phyloP scores from a whole-genome alignment of 2,888 invertebrate species.

The Lydus trimaculatus region DNA sequence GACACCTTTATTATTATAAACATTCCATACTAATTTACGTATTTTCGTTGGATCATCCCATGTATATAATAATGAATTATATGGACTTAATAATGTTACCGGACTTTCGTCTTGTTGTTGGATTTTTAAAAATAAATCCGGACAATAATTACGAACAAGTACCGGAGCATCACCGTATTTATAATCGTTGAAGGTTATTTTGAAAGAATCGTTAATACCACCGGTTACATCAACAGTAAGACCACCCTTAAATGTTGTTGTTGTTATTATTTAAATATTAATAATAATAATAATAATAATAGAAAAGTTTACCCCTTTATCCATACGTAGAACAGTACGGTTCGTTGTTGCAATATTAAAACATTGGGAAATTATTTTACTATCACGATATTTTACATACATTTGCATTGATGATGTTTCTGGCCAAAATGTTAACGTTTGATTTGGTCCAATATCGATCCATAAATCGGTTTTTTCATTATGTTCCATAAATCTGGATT shows the following conservation, averaged over 20 bases:
- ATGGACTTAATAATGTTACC: conserved; percentile 78
- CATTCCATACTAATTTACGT: conserved; percentile 79
- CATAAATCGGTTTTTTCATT: conserved; percentile 85
- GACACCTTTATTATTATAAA: conserved; percentile 78
- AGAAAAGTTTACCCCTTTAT: conserved; percentile 80
- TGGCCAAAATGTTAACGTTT: conserved; percentile 82
- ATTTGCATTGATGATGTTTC: conserved; percentile 81
- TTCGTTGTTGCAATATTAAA: conserved; percentile 76
- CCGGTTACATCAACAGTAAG: conserved; percentile 76
- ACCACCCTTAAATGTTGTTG: conserved; percentile 70
- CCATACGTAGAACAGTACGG: conserved; percentile 81
- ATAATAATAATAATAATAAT: no score
- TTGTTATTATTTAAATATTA: no score
- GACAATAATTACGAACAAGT: conserved; percentile 83
- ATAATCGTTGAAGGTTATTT: conserved; percentile 79
- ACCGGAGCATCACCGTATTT: conserved; percentile 81
- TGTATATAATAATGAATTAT: conserved; percentile 78
- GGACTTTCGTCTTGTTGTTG: conserved; percentile 70
- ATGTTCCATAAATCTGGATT: conserved; percentile 79
- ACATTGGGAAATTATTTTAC: conserved; percentile 77
- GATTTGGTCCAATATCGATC: conserved; percentile 76
- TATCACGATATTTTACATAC: conserved; percentile 80
- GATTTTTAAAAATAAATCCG: conserved; percentile 80
- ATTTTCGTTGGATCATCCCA: conserved; percentile 85
- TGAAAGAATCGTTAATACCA: conserved; percentile 76